Evolutionary conservation across 2,888 invertebrate species (phyloP), one percentile per base, ranked within the genome.

Genomic region (Nesidiocoris tenuis): DNA sequence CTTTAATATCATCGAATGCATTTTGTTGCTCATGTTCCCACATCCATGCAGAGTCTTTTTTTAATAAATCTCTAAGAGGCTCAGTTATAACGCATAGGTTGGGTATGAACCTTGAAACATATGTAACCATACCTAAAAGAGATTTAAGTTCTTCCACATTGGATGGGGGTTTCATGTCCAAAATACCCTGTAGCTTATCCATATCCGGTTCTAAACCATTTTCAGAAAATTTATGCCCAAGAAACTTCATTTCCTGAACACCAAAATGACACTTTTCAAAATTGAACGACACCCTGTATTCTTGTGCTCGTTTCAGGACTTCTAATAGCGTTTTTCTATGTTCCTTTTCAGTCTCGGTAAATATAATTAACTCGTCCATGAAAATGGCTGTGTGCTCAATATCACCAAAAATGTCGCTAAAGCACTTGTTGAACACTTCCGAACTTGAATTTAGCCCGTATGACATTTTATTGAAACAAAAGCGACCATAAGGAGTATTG

Each of bases 61-160:
- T 81, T n/a, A 76, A 75, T 19, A 81, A 63, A 22, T 79, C 77
- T 19, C 81, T 74, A 17, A 81, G 67, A 1, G 76, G 74, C 18
- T 57, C 66, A n/a, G 78, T 77, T 18, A 78, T 5, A 19, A 78
- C 70, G 18, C 79, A 78, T 22, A 80, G 25, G 75, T 80, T 77
- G 1, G 77, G 75, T 56, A 80, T 78, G 71, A 79, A 81, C 18
- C 72, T 77, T 61, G 77, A 67, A n/a, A 80, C 23, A 67, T 78
- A 81, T 54, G 79, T 70, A 18, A 64, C 16, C 12, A 64, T 19
- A 17, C 64, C 64, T 19, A 64, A 64, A 5, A 64, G 12, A 1
- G 12, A 16, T 64, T 64, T 23, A n/a, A 64, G 18, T 22, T 64
- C 64, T 19, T 64, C 23, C 23, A 12, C 19, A 19, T 64, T 64